phyloP scores from a whole-genome alignment of 2,797 vertebrate species.

The Sternarchorhynchus goeldii region DNA sequence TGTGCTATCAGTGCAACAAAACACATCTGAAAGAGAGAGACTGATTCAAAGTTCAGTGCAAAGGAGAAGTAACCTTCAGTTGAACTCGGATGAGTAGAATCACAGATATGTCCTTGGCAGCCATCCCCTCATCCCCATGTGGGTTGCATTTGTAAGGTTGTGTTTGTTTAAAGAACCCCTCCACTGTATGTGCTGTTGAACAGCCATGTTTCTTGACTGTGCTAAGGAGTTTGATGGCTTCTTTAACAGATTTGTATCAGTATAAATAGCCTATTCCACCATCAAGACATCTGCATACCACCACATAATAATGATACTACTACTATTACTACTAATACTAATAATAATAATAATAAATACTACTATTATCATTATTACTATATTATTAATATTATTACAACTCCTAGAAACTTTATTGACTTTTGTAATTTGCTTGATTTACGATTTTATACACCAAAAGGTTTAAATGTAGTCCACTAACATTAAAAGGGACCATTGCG shows the following conservation, averaged over 20 bases:
- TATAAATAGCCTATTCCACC: too few species aligned
- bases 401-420: too few species aligned
- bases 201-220: conserved; percentile 41
- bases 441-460: too few species aligned
- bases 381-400: too few species aligned
- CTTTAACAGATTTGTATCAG: conserved; percentile 29
- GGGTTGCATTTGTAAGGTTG: conserved; percentile 60
- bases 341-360: too few species aligned
- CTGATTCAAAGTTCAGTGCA: conserved; percentile 20
- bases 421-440: too few species aligned
- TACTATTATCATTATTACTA: too few species aligned
- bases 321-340: too few species aligned
- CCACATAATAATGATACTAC: too few species aligned
- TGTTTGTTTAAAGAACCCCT: conserved; percentile 59
- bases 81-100: conserved; percentile 63
- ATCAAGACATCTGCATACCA: too few species aligned
- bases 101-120: conserved; percentile 63
- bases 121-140: conserved; percentile 54
- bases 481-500: too few species aligned
- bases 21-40: conserved; percentile 4
- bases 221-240: conserved; percentile 44
- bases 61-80: conserved; percentile 52
- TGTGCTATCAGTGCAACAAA: neutral
- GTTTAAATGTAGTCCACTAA: too few species aligned
- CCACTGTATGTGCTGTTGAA: conserved; percentile 51